A percentile compares a stretch with the other conserved stretches of the same genome.
These are phyloP conservation scores for Hyles lineata DNA, from an alignment of 2,888 invertebrate species.

Conservation along the genomic window DNA sequence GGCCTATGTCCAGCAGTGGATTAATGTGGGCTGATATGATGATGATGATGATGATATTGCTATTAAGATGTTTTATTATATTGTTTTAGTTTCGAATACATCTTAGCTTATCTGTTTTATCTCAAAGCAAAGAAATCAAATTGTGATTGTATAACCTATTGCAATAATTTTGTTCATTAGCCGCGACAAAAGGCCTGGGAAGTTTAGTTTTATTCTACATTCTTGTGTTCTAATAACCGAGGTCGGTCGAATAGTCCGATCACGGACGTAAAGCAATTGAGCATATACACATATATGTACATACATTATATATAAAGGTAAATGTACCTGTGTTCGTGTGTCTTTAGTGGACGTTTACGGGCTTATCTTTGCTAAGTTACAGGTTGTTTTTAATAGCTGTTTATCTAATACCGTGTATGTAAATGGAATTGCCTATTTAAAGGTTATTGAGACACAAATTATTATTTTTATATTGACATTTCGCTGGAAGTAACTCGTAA, in stretches of 20 bases:
- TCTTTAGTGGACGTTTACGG: background rate
- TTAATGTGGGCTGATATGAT: too few species aligned
- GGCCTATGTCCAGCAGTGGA: too few species aligned
- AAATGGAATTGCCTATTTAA: background rate
- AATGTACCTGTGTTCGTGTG: background rate
- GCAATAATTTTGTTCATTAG: background rate
- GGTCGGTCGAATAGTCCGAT: background rate
- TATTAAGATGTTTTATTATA: too few species aligned
- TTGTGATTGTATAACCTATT: background rate
- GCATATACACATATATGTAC: too few species aligned
- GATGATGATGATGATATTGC: too few species aligned
- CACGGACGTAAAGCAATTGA: background rate
- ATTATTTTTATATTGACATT: constrained; percentile 1
- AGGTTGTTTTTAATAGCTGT: background rate
- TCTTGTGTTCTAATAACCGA: constrained; percentile 2
- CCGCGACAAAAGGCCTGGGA: background rate
- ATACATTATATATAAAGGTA: background rate
- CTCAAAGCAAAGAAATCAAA: too few species aligned
- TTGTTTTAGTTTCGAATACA: too few species aligned
- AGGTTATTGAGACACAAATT: background rate
- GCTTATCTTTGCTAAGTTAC: constrained; percentile 4
- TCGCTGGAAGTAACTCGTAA: background rate
- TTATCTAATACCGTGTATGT: background rate
- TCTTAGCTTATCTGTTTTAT: too few species aligned
- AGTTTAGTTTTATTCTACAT: constrained; percentile 17